Conservation (phyloP, 2,113 vertebrate genomes). For the Crotalus helleri region DNA sequence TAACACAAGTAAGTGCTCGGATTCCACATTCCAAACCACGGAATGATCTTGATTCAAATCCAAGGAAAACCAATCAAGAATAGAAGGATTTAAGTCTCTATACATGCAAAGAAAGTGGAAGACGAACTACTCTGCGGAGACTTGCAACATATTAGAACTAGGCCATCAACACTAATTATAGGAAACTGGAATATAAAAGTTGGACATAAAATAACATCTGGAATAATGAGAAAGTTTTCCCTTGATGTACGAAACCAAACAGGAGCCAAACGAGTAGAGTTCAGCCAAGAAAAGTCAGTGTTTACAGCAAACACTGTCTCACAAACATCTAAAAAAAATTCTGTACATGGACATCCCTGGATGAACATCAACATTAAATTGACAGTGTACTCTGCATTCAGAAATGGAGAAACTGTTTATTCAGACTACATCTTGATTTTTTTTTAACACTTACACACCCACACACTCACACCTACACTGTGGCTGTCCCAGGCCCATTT, state of each 20-base stretch:
- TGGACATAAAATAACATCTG: neutral
- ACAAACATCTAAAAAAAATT: neutral
- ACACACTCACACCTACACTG: neutral
- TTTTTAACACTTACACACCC: neutral
- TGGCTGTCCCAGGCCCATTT: neutral
- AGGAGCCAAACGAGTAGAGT: neutral
- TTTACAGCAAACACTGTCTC: neutral
- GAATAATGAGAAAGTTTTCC: neutral
- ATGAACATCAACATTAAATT: neutral
- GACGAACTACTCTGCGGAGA: neutral
- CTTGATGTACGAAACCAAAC: neutral
- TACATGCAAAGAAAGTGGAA: neutral
- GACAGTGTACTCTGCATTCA: neutral
- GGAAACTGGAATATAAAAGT: neutral
- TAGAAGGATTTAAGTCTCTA: neutral
- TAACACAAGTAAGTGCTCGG: neutral
- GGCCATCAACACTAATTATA: neutral
- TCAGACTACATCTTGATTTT: neutral
- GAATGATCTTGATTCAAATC: neutral
- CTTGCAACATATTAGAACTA: neutral
- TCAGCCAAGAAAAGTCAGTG: neutral
- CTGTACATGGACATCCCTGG: neutral
- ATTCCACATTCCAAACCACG: neutral
- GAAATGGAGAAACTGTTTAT: neutral
- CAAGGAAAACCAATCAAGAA: neutral